Conservation (phyloP, 1,140 invertebrate species). For the Drosophila sucinea region DNA sequence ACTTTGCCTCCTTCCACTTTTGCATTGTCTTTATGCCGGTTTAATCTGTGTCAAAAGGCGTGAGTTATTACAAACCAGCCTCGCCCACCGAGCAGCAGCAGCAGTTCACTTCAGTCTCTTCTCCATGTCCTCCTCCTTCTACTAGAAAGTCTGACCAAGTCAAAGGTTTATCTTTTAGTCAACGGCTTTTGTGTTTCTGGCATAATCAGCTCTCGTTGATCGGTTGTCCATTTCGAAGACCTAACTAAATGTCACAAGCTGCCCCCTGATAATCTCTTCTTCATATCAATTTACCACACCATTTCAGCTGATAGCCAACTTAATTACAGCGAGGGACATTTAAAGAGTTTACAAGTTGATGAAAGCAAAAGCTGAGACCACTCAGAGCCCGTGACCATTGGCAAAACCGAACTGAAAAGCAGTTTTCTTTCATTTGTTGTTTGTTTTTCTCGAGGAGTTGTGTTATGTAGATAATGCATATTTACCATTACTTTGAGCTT, state of each 20-base stretch:
- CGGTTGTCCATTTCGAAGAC: constrained; percentile 33
- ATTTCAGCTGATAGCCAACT: background rate
- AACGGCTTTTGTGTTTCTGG: constrained; percentile 68
- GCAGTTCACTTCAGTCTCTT: background rate
- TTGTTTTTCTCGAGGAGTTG: background rate
- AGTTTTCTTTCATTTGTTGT: background rate
- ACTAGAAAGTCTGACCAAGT: constrained; percentile 47
- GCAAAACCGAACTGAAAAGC: background rate
- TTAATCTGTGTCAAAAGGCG: constrained; percentile 81
- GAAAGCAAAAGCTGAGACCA: too few species aligned
- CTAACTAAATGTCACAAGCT: constrained; percentile 9
- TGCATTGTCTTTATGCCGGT: constrained; percentile 55
- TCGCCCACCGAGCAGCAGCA: constrained; percentile 53
- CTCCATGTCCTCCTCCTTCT: background rate
- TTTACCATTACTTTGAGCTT: constrained; percentile 4
- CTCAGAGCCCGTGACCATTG: too few species aligned
- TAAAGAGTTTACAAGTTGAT: background rate
- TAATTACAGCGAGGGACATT: background rate
- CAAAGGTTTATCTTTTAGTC: constrained; percentile 78
- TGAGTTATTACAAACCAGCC: constrained; percentile 78
- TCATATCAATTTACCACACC: background rate
- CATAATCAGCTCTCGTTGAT: constrained; percentile 69
- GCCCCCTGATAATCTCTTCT: background rate
- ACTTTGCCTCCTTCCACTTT: constrained; percentile 12
- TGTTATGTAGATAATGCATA: constrained; percentile 1